These are phyloP conservation scores for Drosophila quinaria DNA, from an alignment of 2,888 invertebrate genomes.

Conservation along the genomic window DNA sequence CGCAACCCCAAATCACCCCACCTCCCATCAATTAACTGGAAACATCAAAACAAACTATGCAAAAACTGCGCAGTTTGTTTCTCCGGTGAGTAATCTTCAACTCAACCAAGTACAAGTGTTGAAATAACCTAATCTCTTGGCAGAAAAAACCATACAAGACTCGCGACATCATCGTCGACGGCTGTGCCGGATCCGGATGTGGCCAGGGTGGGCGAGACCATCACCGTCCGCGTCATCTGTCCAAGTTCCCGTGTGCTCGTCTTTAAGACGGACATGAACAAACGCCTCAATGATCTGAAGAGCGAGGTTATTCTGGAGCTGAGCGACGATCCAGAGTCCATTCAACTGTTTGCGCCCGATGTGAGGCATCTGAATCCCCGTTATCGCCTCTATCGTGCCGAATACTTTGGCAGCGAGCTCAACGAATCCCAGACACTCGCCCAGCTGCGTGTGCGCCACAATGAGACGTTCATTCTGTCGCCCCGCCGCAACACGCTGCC, in stretches of 20 bases:
- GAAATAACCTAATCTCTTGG: background rate
- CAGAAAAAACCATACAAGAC: slow-evolving; percentile 69
- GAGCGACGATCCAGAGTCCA: slow-evolving; percentile 82
- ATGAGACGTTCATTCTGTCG: slow-evolving; percentile 83
- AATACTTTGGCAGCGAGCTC: slow-evolving; percentile 75
- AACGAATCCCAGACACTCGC: slow-evolving; percentile 79
- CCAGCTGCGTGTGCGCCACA: slow-evolving; percentile 76
- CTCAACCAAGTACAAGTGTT: background rate
- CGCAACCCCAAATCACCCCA: slow-evolving; percentile 19
- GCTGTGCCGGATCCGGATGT: slow-evolving; percentile 41
- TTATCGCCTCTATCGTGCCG: slow-evolving; percentile 83
- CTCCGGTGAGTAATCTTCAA: slow-evolving; percentile 64
- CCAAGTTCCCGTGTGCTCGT: slow-evolving; percentile 82
- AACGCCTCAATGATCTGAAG: slow-evolving; percentile 82
- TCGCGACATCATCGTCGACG: slow-evolving; percentile 37
- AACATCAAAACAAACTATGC: slow-evolving; percentile 75
- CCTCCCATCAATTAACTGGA: slow-evolving; percentile 1
- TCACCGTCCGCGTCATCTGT: slow-evolving; percentile 82
- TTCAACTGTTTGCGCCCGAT: slow-evolving; percentile 83
- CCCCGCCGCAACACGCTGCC: slow-evolving; percentile 81
- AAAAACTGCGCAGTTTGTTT: slow-evolving; percentile 83
- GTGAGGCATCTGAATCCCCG: slow-evolving; percentile 79
- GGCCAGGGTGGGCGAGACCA: slow-evolving; percentile 62
- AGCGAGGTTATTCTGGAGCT: slow-evolving; percentile 83
- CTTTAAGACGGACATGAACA: slow-evolving; percentile 77